Evolutionary conservation across 2,888 invertebrate genomes (phyloP).

Genomic region (Hypselothyrea guttata): DNA sequence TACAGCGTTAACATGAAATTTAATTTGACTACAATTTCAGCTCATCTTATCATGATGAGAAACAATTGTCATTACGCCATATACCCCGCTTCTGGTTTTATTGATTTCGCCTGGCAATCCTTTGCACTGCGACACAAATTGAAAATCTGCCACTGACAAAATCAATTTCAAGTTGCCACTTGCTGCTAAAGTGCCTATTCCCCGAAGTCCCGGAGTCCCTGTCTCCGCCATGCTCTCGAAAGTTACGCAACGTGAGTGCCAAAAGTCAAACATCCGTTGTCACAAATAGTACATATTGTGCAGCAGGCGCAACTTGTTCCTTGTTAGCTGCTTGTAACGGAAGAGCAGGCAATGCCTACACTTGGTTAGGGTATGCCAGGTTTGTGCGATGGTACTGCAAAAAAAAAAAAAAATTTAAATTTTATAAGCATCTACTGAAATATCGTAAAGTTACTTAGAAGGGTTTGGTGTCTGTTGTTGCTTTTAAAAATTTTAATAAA

Average conservation of each 20-base stretch:
- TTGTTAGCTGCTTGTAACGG: no score
- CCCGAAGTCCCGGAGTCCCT: conserved; percentile 11
- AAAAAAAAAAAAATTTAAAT: no score
- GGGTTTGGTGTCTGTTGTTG: no score
- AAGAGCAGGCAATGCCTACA: not conserved
- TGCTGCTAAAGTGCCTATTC: conserved; percentile 33
- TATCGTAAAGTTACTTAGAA: no score
- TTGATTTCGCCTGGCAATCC: conserved; percentile 57
- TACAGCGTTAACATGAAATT: conserved; percentile 31
- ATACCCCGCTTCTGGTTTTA: conserved; percentile 28
- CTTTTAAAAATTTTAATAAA: no score
- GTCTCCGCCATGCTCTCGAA: conserved; percentile 22
- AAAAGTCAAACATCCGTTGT: conserved; percentile 29
- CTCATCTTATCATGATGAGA: not conserved
- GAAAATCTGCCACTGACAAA: conserved; percentile 27
- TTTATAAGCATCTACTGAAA: no score
- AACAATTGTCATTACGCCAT: conserved; percentile 23
- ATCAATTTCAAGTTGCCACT: conserved; percentile 43
- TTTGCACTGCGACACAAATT: conserved; percentile 38
- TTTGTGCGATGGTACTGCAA: no score
- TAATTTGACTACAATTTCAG: conserved; percentile 18
- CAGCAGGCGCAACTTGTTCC: not conserved
- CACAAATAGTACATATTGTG: conserved; percentile 10
- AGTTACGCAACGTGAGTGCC: conserved; percentile 53
- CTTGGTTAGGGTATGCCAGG: no score